Base-by-base conservation (phyloP, 2,797 vertebrate species). In the Zenarchopterus dispar region DNA sequence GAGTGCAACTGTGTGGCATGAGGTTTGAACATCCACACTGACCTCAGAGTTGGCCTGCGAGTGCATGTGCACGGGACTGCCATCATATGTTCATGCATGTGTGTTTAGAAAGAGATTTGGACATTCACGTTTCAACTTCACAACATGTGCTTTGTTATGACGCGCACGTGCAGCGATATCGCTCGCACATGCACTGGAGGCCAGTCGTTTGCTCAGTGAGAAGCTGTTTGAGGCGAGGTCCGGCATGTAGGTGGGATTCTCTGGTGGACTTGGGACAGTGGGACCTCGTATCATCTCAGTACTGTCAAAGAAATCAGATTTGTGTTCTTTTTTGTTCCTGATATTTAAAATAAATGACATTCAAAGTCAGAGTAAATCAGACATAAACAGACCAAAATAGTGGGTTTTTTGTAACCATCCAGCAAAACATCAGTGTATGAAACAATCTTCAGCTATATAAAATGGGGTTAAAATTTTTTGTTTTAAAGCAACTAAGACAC, bases 1-100 rank as follows among this genome's bases (percentile, higher is more conserved):
- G 90, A 92, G 91, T 92, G 91, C 92, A 90, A 87, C 89, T 82
- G 85, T 46, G 74, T 80, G 81, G 70, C 85, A 81, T 78, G 84
- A 81, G 52, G 65, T 80, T 60, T 28, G 41, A 67, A 55, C 75
- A 75, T 81, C 79, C 77, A 80, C 36, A 17, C 74, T 77, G 81
- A 84, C 81, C 89, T 88, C 80, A 70, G 72, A 64, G 21, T 73
- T 57, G 56, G 67, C 77, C 60, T 71, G 73, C 33, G 73, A 22
- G 36, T 39, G 36, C 5, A 39, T 4, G 52, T 77, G 76, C 73
- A 71, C 54, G 73, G 49, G 72, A 64, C 53, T 63, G 55, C 58
- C 36, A 46, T 28, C 18, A 58, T 69, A 52, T 73, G 52, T 70
- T 62, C 56, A 49, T 31, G 51, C 44, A 56, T 57, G 44, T 19